Conservation (phyloP, 2,113 vertebrate species). For the Rhynchopsitta pachyrhyncha region DNA sequence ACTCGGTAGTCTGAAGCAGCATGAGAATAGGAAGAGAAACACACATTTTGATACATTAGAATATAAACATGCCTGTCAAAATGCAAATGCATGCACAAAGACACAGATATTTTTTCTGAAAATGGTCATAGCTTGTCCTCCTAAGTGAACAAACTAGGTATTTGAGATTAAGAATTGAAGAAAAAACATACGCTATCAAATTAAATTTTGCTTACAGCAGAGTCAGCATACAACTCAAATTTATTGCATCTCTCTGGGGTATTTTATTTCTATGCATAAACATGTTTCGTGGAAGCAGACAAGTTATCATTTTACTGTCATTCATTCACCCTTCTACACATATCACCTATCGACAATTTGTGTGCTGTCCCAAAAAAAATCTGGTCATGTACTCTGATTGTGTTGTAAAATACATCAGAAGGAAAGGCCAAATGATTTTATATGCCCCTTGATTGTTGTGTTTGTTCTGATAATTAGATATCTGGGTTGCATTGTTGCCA, state of each 20-base stretch:
- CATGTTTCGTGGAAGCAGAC: background rate
- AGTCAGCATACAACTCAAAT: background rate
- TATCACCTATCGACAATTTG: background rate
- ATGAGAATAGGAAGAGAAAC: background rate
- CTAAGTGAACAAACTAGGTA: background rate
- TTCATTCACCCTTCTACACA: background rate
- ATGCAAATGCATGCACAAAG: rapidly evolving
- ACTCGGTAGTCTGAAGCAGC: background rate
- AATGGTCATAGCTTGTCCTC: background rate
- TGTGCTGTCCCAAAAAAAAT: background rate
- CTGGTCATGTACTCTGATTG: background rate
- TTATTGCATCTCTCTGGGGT: background rate
- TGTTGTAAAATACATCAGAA: background rate
- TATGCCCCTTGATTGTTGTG: background rate
- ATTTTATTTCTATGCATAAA: background rate
- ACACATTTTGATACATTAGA: background rate
- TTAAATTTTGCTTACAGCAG: background rate
- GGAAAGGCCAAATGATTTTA: background rate
- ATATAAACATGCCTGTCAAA: background rate
- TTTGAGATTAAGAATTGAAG: background rate
- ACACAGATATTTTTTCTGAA: background rate
- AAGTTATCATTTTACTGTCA: background rate
- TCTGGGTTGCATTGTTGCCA: background rate
- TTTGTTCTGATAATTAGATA: background rate
- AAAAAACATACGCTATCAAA: background rate